Evolutionary conservation across 2,888 invertebrate species (phyloP).

Genomic region (Cephalotes varians): DNA sequence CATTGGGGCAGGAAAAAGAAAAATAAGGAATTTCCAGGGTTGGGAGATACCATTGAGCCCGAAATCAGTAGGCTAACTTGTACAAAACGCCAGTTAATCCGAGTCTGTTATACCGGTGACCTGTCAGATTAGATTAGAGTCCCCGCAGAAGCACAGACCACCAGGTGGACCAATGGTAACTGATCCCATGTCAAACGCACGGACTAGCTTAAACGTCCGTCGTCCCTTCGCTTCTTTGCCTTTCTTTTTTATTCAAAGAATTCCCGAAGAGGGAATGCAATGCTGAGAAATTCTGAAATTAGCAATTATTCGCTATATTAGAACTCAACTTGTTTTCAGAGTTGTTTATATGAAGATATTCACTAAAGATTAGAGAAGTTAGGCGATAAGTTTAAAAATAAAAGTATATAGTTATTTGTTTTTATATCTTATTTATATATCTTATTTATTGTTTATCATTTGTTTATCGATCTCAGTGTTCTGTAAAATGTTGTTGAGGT

Average conservation of each 20-base stretch:
- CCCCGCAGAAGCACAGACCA: constrained; percentile 76
- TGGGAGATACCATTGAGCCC: constrained; percentile 47
- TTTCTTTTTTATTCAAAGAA: constrained; percentile 43
- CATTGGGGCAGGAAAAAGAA: constrained; percentile 42
- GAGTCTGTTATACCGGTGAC: constrained; percentile 78
- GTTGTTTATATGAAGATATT: background rate
- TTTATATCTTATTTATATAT: background rate
- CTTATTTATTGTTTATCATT: too few species aligned
- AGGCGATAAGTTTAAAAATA: background rate
- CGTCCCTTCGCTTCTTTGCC: constrained; percentile 34
- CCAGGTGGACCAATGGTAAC: constrained; percentile 78
- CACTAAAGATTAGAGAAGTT: background rate
- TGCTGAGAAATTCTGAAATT: constrained; percentile 19
- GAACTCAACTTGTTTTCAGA: background rate
- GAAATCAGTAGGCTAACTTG: constrained; percentile 79
- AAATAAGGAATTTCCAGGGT: constrained; percentile 61
- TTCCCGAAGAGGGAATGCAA: background rate
- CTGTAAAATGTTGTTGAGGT: too few species aligned
- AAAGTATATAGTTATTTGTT: background rate
- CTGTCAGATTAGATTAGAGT: constrained; percentile 82
- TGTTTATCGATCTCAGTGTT: too few species aligned
- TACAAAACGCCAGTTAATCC: constrained; percentile 81
- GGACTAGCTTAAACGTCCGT: constrained; percentile 54
- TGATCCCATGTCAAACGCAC: constrained; percentile 73
- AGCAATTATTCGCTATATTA: background rate